Base-by-base conservation (phyloP, 2,113 vertebrate genomes). In the Phyllostomus discolor region DNA sequence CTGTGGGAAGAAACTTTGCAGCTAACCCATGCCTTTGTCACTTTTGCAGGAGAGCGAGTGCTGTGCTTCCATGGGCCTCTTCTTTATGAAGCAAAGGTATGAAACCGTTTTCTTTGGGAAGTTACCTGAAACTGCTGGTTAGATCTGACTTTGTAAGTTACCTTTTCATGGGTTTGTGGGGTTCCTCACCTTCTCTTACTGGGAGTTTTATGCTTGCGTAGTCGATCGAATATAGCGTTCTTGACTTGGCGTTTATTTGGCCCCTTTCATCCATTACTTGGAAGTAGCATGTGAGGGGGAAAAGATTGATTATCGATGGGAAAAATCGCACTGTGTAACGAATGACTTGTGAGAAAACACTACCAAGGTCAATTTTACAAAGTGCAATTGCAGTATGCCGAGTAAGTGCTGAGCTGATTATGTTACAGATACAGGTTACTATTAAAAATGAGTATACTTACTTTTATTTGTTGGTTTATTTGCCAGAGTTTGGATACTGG, bases 1-100 rank as follows among this genome's bases (percentile, higher is more conserved):
- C 10, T 10, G 4, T 24, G 11, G 26, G n/a, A 9, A 48, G 26
- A 50, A 15, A 31, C 64, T 31, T 66, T 38, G 48, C 1, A n/a
- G 2, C 46, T 96, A 94, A 96, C 69, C 19, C 35, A 24, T 5
- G 91, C 0, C 91, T 69, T 93, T 59, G 14, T 16, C 85, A 24
- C 96, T 92, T 98, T 97, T 96, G 2, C 98, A 99, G 99, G 99
- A 98, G 99, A 99, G 98, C 99, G 99, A 98, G 99, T 99, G 98
- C 99, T 99, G 97, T 99, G 99, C 99, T 99, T 99, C 99, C 99
- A 99, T 99, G 99, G 99, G 97, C 99, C 99, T 98, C 99, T 99
- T 98, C 99, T 99, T 82, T 99, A 99, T 97, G 99, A 99, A 99
- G 99, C 99, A 98, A 99, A 99, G 99, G 99, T 99, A 99, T 20